Base-by-base conservation (phyloP, 92 coral and sea anemone species). In the Chrysogorgia sp. region DNA sequence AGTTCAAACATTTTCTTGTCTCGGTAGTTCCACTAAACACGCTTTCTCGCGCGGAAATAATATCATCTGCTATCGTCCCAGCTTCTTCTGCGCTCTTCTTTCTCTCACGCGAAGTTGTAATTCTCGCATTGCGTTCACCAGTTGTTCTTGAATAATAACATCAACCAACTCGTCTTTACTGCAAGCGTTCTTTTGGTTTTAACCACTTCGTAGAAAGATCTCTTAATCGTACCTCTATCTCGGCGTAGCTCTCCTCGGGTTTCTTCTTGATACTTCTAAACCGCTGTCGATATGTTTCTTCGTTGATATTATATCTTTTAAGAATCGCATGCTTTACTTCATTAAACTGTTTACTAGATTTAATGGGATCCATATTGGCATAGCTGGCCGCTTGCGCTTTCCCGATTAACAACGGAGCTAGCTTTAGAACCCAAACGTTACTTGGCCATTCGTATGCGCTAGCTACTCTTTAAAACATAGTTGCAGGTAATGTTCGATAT, bases 271-370 rank as follows among this genome's bases (percentile, higher is more conserved):
- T 48, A 40, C 72, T 40, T 35, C 67, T 64, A 25, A 75, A 75
- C 40, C 83, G 49, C 35, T 75, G 87, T 33, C 83, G 55, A 65
- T 83, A 83, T 20, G 83, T 83, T 52, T 83, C 87, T 33, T 83
- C 83, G 30, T 68, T 83, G 26, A 83, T n/a, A n/a, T n/a, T n/a
- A 63, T 82, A 82, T 49, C 83, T 58, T 26, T 41, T 74, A 47
- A 82, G 74, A 43, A 63, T 83, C 22, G 83, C 83, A 31, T 76
- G 67, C 64, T 83, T 83, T 28, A 83, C 87, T 49, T 40, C 52
- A 17, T 63, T 77, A 57, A 76, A 83, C 40, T 74, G 45, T 7
- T 47, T 47, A 12, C 6, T 12, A 31, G 61, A 58, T n/a, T 83
- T 67, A 20, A 53, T 49, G 6, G 59, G 21, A 7, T 52, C 59